Conservation (phyloP, 92 coral and sea anemone genomes). For the Pocillopora meandrina region DNA sequence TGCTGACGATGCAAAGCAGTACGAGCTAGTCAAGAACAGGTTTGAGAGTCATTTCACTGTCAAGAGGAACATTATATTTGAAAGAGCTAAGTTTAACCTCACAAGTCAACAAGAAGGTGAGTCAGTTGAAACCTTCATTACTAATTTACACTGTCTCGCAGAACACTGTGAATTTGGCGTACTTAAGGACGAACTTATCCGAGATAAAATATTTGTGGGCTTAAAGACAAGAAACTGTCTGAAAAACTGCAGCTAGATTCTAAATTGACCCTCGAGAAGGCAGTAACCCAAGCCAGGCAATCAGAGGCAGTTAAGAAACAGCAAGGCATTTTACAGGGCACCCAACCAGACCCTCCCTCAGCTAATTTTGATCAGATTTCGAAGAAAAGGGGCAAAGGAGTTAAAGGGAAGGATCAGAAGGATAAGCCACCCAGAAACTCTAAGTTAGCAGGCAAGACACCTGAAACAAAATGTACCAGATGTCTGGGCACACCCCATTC, state of each 20-base stretch:
- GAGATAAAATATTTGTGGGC: constrained; percentile 34
- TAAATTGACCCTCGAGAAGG: constrained; percentile 49
- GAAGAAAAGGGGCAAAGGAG: not conserved
- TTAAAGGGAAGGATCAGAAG: not conserved
- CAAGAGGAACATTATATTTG: constrained; percentile 29
- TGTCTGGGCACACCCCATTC: constrained; percentile 18
- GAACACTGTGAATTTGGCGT: constrained; percentile 8
- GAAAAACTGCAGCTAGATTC: constrained; percentile 48
- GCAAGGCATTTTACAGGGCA: constrained; percentile 21
- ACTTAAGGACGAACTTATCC: not conserved
- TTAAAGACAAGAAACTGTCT: constrained; percentile 44
- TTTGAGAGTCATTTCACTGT: constrained; percentile 26
- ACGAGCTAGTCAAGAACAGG: constrained; percentile 20
- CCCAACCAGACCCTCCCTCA: not conserved
- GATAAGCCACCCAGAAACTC: not conserved
- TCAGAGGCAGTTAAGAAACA: constrained; percentile 38
- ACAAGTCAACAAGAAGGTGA: constrained; percentile 35
- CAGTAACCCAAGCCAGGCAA: constrained; percentile 27
- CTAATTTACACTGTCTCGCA: not conserved
- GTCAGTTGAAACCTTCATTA: constrained; percentile 33
- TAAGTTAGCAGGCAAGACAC: not conserved
- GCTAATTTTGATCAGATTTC: not conserved
- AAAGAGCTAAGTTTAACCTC: constrained; percentile 39
- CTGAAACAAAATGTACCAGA: constrained; percentile 17
- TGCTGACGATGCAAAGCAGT: not conserved